Evolutionary conservation across 2,113 vertebrate species (phyloP).

Genomic region (Cryptomyrus ogoouensis): DNA sequence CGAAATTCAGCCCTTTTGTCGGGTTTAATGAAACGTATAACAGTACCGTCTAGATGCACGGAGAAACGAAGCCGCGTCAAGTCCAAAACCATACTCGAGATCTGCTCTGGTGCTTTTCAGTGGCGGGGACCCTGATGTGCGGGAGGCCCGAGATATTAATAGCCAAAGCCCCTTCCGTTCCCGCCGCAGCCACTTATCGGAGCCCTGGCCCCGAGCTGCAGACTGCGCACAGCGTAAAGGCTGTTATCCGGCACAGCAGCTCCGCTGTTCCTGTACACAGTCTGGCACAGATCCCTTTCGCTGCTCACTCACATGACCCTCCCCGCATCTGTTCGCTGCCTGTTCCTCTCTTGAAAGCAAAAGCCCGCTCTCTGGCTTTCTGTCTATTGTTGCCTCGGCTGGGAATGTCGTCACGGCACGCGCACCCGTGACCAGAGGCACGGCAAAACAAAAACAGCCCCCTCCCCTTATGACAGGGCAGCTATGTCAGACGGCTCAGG

Average conservation of each 20-base stretch:
- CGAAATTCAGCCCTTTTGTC: background rate
- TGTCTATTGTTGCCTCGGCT: conserved; percentile 46
- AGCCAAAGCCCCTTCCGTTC: background rate
- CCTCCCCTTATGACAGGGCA: background rate
- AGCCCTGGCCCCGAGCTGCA: background rate
- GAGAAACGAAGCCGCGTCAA: background rate
- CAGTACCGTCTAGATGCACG: background rate
- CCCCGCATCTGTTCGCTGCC: conserved; percentile 36
- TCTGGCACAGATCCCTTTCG: conserved; percentile 40
- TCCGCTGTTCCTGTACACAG: conserved; percentile 45
- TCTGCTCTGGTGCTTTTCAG: background rate
- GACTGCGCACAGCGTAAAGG: background rate
- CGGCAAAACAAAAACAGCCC: conserved; percentile 10
- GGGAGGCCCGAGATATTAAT: background rate
- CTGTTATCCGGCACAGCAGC: conserved; percentile 55
- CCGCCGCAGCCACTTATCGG: background rate
- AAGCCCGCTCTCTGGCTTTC: conserved; percentile 42
- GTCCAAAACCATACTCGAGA: background rate
- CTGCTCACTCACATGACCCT: conserved; percentile 52
- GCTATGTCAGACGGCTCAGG: background rate
- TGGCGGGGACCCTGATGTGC: background rate
- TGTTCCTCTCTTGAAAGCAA: conserved; percentile 41
- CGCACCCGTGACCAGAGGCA: background rate
- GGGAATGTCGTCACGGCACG: background rate
- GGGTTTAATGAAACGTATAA: background rate